phyloP scores from a whole-genome alignment of 23 tunicate genomes.

The Clavelina lepadiformis region DNA sequence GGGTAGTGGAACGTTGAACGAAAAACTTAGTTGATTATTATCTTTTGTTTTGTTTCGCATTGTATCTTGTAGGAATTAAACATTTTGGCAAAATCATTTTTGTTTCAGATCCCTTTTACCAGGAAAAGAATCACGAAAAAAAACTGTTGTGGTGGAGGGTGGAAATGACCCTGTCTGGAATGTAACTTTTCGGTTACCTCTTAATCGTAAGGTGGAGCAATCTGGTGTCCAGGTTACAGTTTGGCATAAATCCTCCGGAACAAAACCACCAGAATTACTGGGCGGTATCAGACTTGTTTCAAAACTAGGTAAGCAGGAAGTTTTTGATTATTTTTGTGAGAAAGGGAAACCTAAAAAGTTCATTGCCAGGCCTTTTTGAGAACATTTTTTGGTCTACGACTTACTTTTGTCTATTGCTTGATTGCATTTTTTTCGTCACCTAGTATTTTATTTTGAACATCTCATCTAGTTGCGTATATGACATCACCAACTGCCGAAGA shows the following conservation, averaged over 20 bases:
- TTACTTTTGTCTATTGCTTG: neutral
- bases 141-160: conserved; percentile 26
- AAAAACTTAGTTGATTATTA: neutral
- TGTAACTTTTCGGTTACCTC: conserved; percentile 25
- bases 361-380: too few relatives aligned
- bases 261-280: conserved; percentile 17
- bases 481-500: conserved; percentile 27
- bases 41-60: neutral
- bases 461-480: neutral
- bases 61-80: neutral
- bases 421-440: neutral
- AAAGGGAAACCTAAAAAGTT: too few relatives aligned
- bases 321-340: too few relatives aligned
- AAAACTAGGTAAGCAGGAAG: too few relatives aligned
- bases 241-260: conserved; percentile 38
- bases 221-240: conserved; percentile 40
- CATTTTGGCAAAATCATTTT: neutral
- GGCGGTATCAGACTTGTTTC: conserved; percentile 9
- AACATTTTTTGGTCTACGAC: neutral
- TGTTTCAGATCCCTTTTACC: conserved; percentile 42
- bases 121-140: conserved; percentile 38
- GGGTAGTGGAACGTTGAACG: neutral
- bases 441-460: neutral
- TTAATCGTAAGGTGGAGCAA: conserved; percentile 38
- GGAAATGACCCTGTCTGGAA: conserved; percentile 40